Base-by-base conservation (phyloP, 2,888 invertebrate species). In the Dryocosmus kuriphilus region DNA sequence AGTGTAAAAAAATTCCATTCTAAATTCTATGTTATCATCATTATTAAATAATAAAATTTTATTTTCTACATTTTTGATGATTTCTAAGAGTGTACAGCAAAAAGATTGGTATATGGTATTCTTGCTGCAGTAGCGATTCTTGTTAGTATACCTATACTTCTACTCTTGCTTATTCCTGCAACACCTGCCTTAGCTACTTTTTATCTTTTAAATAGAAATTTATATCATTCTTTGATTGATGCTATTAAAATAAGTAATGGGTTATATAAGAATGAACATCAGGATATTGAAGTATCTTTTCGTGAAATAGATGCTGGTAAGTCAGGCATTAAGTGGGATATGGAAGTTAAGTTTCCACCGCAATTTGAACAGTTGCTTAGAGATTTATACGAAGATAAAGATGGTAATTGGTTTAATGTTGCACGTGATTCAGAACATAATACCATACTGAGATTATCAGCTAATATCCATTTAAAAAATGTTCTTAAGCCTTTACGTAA, bases 121-220 rank as follows among this genome's bases (percentile, higher is more conserved):
- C 77, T 77, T 77, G 77, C 77, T 77, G 38, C 77, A 77, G 24
- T 77, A 24, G 77, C n/a, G 62, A 61, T 77, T 77, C 51, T 77
- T 77, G 77, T 77, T 77, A 77, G 30, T 77, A 71, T 71, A 38
- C n/a, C 78, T 78, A 51, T 78, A 35, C 78, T 78, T 78, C 24
- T 51, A 57, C 27, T 60, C 46, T 78, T 78, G 30, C 60, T 75
- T 75, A 51, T 78, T 78, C 78, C 75, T 78, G 75, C 78, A 78
- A 78, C 78, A 78, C 6, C 67, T 19, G 78, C 78, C 67, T 78
- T 78, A 67, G 78, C 78, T 78, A 78, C 78, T 78, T 78, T 78
- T 77, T 77, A 74, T 77, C 77, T 77, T 77, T n/a, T n/a, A n/a
- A n/a, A n/a, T n/a, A n/a, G n/a, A n/a, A n/a, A n/a, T n/a, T n/a